phyloP scores from a whole-genome alignment of 2,888 invertebrate species.

The Andrena fulva region DNA sequence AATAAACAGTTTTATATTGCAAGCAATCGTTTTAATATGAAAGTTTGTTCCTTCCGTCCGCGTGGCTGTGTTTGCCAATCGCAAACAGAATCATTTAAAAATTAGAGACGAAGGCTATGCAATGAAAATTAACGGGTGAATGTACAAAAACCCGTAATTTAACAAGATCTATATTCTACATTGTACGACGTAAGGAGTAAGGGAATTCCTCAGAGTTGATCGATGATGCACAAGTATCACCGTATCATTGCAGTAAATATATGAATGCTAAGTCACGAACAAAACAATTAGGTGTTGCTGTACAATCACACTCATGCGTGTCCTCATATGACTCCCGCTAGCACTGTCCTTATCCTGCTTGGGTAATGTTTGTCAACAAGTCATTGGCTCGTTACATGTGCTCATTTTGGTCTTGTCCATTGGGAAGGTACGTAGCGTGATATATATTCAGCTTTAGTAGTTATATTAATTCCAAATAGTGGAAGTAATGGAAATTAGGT shows the following conservation, averaged over 20 bases:
- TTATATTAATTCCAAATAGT: too few relatives aligned
- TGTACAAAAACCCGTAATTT: too few relatives aligned
- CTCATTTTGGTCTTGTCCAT: slow-evolving; percentile 18
- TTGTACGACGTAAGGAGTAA: too few relatives aligned
- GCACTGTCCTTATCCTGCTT: slow-evolving; percentile 26
- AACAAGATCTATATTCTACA: too few relatives aligned
- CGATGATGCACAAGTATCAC: too few relatives aligned
- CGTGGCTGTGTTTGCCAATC: background rate
- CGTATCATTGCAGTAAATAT: too few relatives aligned
- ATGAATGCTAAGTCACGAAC: too few relatives aligned
- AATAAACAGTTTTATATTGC: slow-evolving; percentile 16
- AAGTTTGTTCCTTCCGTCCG: background rate
- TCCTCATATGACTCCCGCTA: slow-evolving; percentile 27
- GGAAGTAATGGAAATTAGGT: too few relatives aligned
- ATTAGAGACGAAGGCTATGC: too few relatives aligned
- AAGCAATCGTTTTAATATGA: background rate
- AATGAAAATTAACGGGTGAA: too few relatives aligned
- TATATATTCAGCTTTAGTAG: background rate
- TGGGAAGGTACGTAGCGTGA: background rate
- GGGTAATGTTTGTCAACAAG: background rate
- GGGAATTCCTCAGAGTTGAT: too few relatives aligned
- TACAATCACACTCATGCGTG: background rate
- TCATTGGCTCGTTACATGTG: background rate
- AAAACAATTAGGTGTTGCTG: too few relatives aligned
- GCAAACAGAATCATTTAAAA: background rate